Evolutionary conservation across 2,113 vertebrate genomes (phyloP), one percentile per base, ranked within the genome.

Genomic region (Corythornis cristatus): DNA sequence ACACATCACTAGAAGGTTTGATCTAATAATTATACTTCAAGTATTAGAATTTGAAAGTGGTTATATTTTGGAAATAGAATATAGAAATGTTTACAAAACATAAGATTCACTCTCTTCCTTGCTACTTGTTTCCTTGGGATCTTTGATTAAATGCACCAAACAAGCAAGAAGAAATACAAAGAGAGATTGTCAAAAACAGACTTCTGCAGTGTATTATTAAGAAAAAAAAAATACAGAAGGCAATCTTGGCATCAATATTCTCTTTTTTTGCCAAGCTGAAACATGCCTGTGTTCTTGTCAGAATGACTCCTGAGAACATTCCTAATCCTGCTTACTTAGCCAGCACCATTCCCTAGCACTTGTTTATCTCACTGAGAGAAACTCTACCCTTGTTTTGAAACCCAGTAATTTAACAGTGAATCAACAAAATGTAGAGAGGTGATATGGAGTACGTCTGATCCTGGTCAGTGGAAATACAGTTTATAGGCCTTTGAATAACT

Each of bases 221-320:
- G 74, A 79, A 71, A 37, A 21, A 54, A 89, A 42, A 72, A 12
- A 46, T 17, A 66, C 62, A 92, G 78, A 93, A 91, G 89, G 54
- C 84, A 94, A 29, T 37, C 37, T 81, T 95, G 85, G 89, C 93
- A 86, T 81, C 76, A 74, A 67, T 72, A 78, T 25, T 66, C 16
- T 67, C 37, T 74, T 88, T 68, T 81, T 73, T 81, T 95, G 93
- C 93, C 95, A 93, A 86, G 64, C 61, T 89, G 79, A 94, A 93
- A 62, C 72, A 50, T 2, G 2, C 40, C 86, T 15, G 2, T 72
- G 66, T 85, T 91, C 79, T 65, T 83, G 87, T 94, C 91, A 91
- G 48, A 79, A 72, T 50, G 86, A 57, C 67, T 95, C 83, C 83
- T 74, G 78, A 93, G 71, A 87, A 57, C 29, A 15, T n/a, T 70